These are phyloP conservation scores for Zelleria hepariella DNA, from an alignment of 2,888 invertebrate species.

Conservation along the genomic window DNA sequence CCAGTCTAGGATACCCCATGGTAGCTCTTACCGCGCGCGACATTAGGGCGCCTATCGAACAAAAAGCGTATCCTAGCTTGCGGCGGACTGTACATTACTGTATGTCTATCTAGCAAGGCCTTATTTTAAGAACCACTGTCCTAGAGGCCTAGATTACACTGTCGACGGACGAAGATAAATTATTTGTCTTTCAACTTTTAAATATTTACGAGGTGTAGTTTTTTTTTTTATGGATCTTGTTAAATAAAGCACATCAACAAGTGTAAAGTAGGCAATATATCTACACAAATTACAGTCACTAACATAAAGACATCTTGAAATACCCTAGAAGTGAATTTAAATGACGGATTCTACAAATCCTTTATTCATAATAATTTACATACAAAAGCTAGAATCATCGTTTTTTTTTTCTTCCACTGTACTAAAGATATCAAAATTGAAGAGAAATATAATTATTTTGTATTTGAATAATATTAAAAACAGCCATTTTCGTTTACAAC, in stretches of 20 bases:
- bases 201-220: too few species aligned
- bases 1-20: too few species aligned
- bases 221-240: too few species aligned
- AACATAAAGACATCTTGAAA: background rate
- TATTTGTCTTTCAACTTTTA: too few species aligned
- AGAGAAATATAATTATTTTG: slow-evolving; percentile 29
- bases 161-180: too few species aligned
- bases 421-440: slow-evolving; percentile 6
- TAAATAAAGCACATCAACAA: too few species aligned
- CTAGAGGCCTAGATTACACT: background rate
- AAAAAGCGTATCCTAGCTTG: too few species aligned
- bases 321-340: background rate
- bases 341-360: background rate
- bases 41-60: too few species aligned
- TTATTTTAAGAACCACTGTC: background rate
- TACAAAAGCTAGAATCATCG: background rate
- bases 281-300: background rate
- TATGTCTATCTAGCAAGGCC: too few species aligned
- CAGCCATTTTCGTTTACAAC: slow-evolving; percentile 36
- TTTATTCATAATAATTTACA: background rate
- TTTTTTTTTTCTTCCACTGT: background rate
- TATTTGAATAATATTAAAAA: slow-evolving; percentile 66
- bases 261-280: background rate
- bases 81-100: too few species aligned
- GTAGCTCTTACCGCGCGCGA: too few species aligned